Percentiles rank a stretch among this genome's conserved stretches.
Conservation (phyloP, 2,888 invertebrate species). For the Vannuccia rotundouncinata region DNA sequence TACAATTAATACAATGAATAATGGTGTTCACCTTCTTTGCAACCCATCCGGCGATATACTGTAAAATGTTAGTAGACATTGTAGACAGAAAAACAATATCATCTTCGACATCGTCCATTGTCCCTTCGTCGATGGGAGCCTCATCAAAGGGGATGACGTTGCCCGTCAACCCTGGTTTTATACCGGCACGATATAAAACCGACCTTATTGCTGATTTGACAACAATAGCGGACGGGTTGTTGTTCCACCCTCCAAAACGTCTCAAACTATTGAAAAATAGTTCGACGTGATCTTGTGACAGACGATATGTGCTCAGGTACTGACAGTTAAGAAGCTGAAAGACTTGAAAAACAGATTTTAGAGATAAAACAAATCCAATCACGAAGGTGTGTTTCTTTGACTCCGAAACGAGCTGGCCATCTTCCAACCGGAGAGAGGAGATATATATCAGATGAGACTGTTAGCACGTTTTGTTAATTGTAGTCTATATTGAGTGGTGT, state of each 20-base stretch:
- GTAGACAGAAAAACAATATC: background rate
- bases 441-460: background rate
- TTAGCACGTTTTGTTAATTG: background rate
- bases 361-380: background rate
- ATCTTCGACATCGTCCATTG: background rate
- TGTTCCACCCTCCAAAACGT: background rate
- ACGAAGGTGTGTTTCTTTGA: background rate
- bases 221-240: background rate
- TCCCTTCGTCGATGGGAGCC: background rate
- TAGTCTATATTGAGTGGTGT: background rate
- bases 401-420: background rate
- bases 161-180: background rate
- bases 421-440: background rate
- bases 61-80: background rate
- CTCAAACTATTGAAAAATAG: background rate
- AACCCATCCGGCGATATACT: background rate
- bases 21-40: background rate
- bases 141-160: background rate
- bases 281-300: background rate
- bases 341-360: background rate
- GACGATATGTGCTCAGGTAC: background rate
- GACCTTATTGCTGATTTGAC: background rate
- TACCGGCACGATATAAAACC: background rate
- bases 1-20: background rate
- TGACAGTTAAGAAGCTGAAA: background rate